Conservation (phyloP, 2,888 invertebrate species). For the Calameuta pallipes region DNA sequence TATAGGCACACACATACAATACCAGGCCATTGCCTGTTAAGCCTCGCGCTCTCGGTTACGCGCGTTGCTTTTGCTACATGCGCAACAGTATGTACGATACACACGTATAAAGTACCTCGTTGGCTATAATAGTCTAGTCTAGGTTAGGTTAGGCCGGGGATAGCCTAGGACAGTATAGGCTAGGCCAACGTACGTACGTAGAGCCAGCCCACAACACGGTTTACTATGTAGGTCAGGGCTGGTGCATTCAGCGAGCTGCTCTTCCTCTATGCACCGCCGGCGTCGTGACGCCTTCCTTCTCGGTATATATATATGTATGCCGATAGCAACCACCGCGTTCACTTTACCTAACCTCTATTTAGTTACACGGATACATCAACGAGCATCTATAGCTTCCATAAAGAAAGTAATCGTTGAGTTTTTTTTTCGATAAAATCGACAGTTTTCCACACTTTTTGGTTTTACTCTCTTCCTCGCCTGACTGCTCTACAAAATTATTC, state of each 20-base stretch:
- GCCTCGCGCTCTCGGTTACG: background rate
- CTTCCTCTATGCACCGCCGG: slow-evolving; percentile 57
- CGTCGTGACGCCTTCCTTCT: slow-evolving; percentile 2
- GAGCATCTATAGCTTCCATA: background rate
- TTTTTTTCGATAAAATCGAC: too few species aligned
- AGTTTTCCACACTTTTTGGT: background rate
- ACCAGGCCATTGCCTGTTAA: background rate
- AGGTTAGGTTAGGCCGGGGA: slow-evolving; percentile 43
- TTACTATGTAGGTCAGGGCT: slow-evolving; percentile 67
- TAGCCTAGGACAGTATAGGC: slow-evolving; percentile 39
- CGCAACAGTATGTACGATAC: background rate
- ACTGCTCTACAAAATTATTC: background rate
- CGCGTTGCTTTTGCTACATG: background rate
- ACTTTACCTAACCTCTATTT: slow-evolving; percentile 26
- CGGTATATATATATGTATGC: background rate
- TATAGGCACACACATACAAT: background rate
- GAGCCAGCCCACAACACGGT: slow-evolving; percentile 56
- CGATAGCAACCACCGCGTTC: slow-evolving; percentile 3
- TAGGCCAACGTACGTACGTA: too few species aligned
- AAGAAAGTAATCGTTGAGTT: too few species aligned
- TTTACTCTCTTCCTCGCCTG: slow-evolving; percentile 10
- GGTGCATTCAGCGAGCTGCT: slow-evolving; percentile 63
- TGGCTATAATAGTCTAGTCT: slow-evolving; percentile 46
- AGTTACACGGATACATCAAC: slow-evolving; percentile 31
- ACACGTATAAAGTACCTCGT: slow-evolving; percentile 23